phyloP scores from a whole-genome alignment of 2,888 invertebrate species.

The Orthosia incerta region DNA sequence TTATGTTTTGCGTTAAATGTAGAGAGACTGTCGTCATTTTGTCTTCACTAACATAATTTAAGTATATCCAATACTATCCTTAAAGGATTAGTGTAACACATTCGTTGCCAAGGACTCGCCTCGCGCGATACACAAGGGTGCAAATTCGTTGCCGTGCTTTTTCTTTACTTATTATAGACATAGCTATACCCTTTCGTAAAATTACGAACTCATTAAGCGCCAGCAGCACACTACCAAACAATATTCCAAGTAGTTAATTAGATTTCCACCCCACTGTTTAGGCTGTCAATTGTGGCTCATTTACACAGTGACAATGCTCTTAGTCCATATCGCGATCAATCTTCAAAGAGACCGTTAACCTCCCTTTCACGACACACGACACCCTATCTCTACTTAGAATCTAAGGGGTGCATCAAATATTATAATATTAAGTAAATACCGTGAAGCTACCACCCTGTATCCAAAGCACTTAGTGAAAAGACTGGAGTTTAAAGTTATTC shows the following conservation, averaged over 20 bases:
- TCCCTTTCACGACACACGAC: constrained; percentile 9
- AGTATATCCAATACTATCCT: too few relatives aligned
- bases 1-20: too few relatives aligned
- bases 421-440: constrained; percentile 14
- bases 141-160: too few relatives aligned
- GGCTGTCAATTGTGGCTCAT: constrained; percentile 29
- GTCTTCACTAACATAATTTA: too few relatives aligned
- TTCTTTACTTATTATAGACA: neutral
- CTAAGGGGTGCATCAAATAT: constrained; percentile 36
- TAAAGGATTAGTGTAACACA: too few relatives aligned
- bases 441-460: neutral
- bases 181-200: neutral
- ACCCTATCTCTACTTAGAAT: constrained; percentile 20
- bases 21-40: too few relatives aligned
- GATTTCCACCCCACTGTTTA: constrained; percentile 36
- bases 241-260: constrained; percentile 33
- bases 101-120: too few relatives aligned
- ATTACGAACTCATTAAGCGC: neutral
- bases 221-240: constrained; percentile 1
- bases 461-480: neutral
- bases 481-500: neutral
- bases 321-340: constrained; percentile 39
- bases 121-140: too few relatives aligned
- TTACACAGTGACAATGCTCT: constrained; percentile 36
- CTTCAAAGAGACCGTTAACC: constrained; percentile 28